Percentiles rank a stretch among this genome's conserved stretches.
Evolutionary conservation across 2,888 invertebrate genomes (phyloP).

Genomic region (Drosophila mercatorum): DNA sequence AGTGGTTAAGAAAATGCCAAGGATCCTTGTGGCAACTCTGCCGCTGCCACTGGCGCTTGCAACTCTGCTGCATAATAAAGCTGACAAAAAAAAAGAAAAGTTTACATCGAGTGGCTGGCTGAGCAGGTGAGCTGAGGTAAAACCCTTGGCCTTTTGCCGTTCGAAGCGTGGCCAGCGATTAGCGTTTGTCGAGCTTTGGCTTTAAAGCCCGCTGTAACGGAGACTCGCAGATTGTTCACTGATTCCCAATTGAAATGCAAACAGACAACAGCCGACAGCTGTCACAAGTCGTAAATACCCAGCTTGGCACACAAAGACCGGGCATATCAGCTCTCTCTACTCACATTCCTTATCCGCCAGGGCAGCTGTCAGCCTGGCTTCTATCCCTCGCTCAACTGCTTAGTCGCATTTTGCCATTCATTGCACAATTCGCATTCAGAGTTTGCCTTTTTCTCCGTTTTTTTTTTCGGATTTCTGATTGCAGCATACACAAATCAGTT

Average conservation of each 20-base stretch:
- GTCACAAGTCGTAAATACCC: conserved; percentile 23
- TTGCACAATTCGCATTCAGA: conserved; percentile 44
- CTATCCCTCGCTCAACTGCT: background rate
- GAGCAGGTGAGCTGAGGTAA: conserved; percentile 24
- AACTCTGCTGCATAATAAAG: conserved; percentile 64
- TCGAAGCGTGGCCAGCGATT: conserved; percentile 45
- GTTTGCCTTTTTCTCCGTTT: conserved; percentile 14
- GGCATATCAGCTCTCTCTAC: background rate
- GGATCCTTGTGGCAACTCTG: conserved; percentile 62
- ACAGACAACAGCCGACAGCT: conserved; percentile 33
- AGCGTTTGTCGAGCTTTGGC: conserved; percentile 38
- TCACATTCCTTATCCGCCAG: background rate
- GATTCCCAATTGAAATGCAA: conserved; percentile 57
- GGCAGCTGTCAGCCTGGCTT: background rate
- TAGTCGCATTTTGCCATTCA: conserved; percentile 39
- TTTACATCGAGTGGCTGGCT: conserved; percentile 30
- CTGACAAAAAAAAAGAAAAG: conserved; percentile 22
- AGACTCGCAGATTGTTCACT: conserved; percentile 26
- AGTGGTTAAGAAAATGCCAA: conserved; percentile 70
- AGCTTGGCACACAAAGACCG: background rate
- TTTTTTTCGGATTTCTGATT: conserved; percentile 30
- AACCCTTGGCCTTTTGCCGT: conserved; percentile 6
- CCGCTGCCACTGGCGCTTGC: background rate
- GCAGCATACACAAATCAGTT: conserved; percentile 38
- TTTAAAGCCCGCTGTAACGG: conserved; percentile 12